These are phyloP conservation scores for Megastigmus dorsalis DNA, from an alignment of 2,888 invertebrate genomes.

Conservation along the genomic window DNA sequence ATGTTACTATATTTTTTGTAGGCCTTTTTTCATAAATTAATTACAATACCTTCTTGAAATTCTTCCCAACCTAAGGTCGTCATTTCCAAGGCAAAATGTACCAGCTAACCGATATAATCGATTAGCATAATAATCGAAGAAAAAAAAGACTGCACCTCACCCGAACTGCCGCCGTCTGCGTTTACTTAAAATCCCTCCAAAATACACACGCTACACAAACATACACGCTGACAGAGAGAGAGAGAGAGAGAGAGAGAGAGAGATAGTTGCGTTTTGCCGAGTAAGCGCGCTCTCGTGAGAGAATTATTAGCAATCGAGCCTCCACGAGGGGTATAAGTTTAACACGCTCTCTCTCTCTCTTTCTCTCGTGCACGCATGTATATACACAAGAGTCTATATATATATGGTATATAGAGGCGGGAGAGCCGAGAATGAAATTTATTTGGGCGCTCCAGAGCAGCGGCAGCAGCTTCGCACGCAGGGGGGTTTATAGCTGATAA, in stretches of 20 bases:
- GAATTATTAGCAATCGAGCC: slow-evolving; percentile 61
- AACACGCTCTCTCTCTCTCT: neutral
- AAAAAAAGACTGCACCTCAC: neutral
- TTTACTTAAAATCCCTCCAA: neutral
- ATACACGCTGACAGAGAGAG: no score
- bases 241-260: no score
- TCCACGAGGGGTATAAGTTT: slow-evolving; percentile 10
- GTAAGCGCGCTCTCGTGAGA: slow-evolving; percentile 16
- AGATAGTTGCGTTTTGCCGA: no score
- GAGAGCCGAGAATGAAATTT: slow-evolving; percentile 55
- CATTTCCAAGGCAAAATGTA: no score
- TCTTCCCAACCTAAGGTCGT: no score
- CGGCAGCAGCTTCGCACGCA: slow-evolving; percentile 21
- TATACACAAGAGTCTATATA: neutral
- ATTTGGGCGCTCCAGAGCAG: slow-evolving; percentile 51
- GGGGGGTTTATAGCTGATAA: no score
- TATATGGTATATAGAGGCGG: neutral
- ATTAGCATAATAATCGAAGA: no score
- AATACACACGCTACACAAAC: neutral
- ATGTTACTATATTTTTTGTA: no score
- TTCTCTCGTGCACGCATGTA: neutral
- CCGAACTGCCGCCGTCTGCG: neutral
- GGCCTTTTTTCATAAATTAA: no score
- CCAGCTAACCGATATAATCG: no score
- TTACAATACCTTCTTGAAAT: no score